Base-by-base conservation (phyloP, 2,797 vertebrate genomes). In the Harpagifer antarcticus region DNA sequence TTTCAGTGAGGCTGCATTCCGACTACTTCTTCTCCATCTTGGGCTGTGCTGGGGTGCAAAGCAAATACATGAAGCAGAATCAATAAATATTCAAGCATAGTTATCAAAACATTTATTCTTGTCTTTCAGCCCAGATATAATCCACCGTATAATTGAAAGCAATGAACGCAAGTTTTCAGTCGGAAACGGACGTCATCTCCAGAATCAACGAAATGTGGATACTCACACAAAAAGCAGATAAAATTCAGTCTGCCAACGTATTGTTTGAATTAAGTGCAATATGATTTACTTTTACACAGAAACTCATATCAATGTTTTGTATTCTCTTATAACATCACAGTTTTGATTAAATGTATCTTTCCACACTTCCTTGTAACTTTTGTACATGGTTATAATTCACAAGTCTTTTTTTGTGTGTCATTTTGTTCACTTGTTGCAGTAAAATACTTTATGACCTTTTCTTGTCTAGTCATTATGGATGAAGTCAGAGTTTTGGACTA, bases 71-170 rank as follows among this genome's bases (percentile, higher is more conserved):
- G 16, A 63, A 58, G 0, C 63, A 42, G 8, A 60, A 50, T 61
- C 1, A 43, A 43, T 17, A 59, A 43, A 44, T 78, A 48, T 79
- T 72, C 73, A 78, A 77, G 70, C 60, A 13, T 53, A 87, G 78
- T 87, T 78, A 86, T 88, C 58, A 85, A 86, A 70, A 86, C 68
- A 71, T 93, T 71, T 94, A 86, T 94, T 94, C 74, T 95, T 96
- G 90, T 96, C 84, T 96, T 96, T 93, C 95, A 96, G 95, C 94
- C 95, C 79, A 91, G 89, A 89, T 86, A 91, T 93, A 91, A 95
- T 76, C 93, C 92, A 68, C 94, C 94, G 37, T 94, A 93, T 95
- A 90, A 91, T 85, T 95, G 94, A 95, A 89, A 89, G 81, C 90
- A 92, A 88, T 90, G 91, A 93, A 67, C 79, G 83, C 91, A 86